Evolutionary conservation across 2,888 invertebrate genomes (phyloP).

Genomic region (Hartigia nigra): DNA sequence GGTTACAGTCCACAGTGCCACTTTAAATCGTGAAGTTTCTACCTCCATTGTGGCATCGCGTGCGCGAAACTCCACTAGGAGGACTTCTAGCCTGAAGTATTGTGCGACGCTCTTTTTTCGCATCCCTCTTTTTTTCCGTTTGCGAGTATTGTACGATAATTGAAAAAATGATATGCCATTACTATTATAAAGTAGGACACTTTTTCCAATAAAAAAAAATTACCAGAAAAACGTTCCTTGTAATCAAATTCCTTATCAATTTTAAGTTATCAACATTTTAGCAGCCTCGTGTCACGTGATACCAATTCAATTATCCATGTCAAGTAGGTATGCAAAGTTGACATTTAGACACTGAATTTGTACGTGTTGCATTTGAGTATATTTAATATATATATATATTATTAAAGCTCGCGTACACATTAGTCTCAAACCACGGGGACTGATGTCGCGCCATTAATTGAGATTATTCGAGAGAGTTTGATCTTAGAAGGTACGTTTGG

Average conservation of each 20-base stretch:
- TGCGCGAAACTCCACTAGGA: background rate
- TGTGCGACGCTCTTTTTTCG: background rate
- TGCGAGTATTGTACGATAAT: background rate
- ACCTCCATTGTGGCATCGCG: background rate
- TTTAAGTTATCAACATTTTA: background rate
- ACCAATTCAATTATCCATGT: background rate
- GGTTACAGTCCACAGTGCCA: background rate
- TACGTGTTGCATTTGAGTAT: background rate
- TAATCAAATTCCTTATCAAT: background rate
- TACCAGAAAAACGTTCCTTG: background rate
- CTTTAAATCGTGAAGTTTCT: background rate
- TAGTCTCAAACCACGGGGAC: constrained; percentile 11
- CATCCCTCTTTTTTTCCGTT: background rate
- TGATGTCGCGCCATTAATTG: constrained; percentile 32
- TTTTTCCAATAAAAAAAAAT: background rate
- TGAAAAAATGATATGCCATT: background rate
- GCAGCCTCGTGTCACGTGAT: background rate
- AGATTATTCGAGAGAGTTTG: constrained; percentile 27
- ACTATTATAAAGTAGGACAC: background rate
- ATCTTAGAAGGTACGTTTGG: background rate
- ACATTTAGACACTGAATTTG: background rate
- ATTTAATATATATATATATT: background rate
- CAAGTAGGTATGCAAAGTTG: background rate
- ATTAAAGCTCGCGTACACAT: background rate
- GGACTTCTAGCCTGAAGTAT: background rate